Base-by-base conservation (phyloP, 2,888 invertebrate species). In the Adelphocoris suturalis region DNA sequence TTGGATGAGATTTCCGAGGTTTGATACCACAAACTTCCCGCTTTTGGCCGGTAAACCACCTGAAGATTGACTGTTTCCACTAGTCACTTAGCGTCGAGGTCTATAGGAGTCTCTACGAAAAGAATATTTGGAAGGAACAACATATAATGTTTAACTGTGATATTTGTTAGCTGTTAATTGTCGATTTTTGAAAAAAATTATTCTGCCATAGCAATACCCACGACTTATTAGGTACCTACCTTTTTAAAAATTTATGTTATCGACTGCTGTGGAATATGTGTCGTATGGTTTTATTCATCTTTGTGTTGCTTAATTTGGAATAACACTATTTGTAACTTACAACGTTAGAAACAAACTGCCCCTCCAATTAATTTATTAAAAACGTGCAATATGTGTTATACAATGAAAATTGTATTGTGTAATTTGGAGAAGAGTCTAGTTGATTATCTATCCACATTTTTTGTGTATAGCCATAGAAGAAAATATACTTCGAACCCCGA, bases 111-210 rank as follows among this genome's bases (percentile, higher is more conserved):
- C 19, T 61, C n/a, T 19, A 68, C 9, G n/a, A 23, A 68, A 68
- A 68, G 13, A 68, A 23, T 68, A n/a, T 23, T 68, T 23, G 68
- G 23, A 68, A 68, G 68, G 68, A 57, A 57, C 16, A 57, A 57
- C 19, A 68, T 68, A 68, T 68, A 23, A 68, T 68, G 68, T 68
- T 68, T 68, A 68, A 68, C 68, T 68, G 68, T 68, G 68, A 68
- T 68, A 68, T 68, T 68, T 68, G 68, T 68, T 68, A 68, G 68
- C 68, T 68, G 68, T 68, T 68, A 68, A 23, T 68, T 68, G 68
- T 68, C 68, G 23, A 68, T 23, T 68, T 68, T 68, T 19, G 23
- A n/a, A 37, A 37, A 37, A 37, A 52, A 68, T 68, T 68, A 23
- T 12, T 3, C 68, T 13, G 27, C 23, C 12, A 9, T 68, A 68